Base-by-base conservation (phyloP, 1,140 invertebrate genomes). In the Apocrypta bakeri region DNA sequence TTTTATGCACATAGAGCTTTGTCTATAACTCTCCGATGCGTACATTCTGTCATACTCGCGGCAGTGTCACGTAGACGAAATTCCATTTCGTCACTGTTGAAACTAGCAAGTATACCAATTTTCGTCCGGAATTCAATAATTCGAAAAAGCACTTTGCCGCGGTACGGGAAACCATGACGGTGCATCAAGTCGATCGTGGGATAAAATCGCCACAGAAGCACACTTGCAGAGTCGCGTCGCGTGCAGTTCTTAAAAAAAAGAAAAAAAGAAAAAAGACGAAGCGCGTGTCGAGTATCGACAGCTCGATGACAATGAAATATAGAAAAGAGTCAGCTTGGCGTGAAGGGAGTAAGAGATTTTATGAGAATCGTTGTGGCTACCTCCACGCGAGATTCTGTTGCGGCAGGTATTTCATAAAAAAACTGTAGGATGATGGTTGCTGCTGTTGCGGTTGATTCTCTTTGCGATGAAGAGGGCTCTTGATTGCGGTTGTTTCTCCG, bases 141-240 rank as follows among this genome's bases (percentile, higher is more conserved):
- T 2, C 48, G 48, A 56, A 21, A 56, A 56, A 56, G 48, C 48
- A 21, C 48, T 56, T 21, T 1, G 14, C 48, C 48, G 21, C 48
- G 1, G 48, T 9, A 56, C 48, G 6, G 48, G 48, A 21, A 56
- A 17, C 48, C 48, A 21, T 2, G 17, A 56, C 17, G 48, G 6
- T 56, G 48, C 48, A 42, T 17, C 12, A 48, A 48, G 42, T 17
- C n/a, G n/a, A n/a, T n/a, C 42, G 14, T 48, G 42, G 14, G 42
- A 17, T 17, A 56, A n/a, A n/a, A n/a, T n/a, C n/a, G n/a, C n/a
- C n/a, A n/a, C n/a, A n/a, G n/a, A n/a, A 6, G n/a, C 14, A 1
- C 56, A 11, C 48, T 76, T 64, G 31, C 21, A 37, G 29, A 76
- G n/a, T 76, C 74, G n/a, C 61, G 21, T 61, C 73, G 21, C 48